A percentile compares a stretch with the other conserved stretches of the same genome.
phyloP scores from a whole-genome alignment of 2,797 vertebrate genomes.

The Etheostoma nigrum region DNA sequence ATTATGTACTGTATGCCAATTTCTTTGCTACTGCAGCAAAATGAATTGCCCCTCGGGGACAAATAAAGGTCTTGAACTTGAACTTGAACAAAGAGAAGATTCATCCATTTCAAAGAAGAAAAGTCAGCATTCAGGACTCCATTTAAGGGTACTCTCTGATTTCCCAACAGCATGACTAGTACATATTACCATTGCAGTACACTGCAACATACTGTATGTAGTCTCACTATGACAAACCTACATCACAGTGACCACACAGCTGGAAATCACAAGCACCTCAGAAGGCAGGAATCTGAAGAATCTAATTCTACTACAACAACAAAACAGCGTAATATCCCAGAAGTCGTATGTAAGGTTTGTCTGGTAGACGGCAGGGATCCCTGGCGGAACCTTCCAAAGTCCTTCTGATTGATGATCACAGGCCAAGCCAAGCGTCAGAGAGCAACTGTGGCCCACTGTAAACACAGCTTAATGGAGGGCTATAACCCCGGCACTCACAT shows the following conservation, averaged over 20 bases:
- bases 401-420: constrained; percentile 64
- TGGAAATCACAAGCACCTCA: constrained; percentile 48
- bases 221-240: constrained; percentile 28
- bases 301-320: constrained; percentile 47
- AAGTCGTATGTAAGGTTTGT: constrained; percentile 39
- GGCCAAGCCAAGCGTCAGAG: constrained; percentile 55
- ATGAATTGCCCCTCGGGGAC: too few species aligned
- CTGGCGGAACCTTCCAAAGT: constrained; percentile 32
- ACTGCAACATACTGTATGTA: constrained; percentile 2
- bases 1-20: too few species aligned
- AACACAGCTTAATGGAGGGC: constrained; percentile 77
- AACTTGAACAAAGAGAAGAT: background rate
- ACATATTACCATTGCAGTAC: constrained; percentile 1
- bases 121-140: constrained; percentile 2
- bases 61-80: too few species aligned
- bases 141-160: constrained; percentile 15
- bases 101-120: background rate
- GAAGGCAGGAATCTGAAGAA: constrained; percentile 63
- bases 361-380: constrained; percentile 40
- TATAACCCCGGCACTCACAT: constrained; percentile 37
- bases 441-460: constrained; percentile 57
- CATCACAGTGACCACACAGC: constrained; percentile 8
- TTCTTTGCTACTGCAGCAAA: too few species aligned
- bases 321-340: constrained; percentile 66
- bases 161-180: constrained; percentile 40